Conservation (phyloP, 2,113 vertebrate genomes). For the Rhabdornis inornatus region DNA sequence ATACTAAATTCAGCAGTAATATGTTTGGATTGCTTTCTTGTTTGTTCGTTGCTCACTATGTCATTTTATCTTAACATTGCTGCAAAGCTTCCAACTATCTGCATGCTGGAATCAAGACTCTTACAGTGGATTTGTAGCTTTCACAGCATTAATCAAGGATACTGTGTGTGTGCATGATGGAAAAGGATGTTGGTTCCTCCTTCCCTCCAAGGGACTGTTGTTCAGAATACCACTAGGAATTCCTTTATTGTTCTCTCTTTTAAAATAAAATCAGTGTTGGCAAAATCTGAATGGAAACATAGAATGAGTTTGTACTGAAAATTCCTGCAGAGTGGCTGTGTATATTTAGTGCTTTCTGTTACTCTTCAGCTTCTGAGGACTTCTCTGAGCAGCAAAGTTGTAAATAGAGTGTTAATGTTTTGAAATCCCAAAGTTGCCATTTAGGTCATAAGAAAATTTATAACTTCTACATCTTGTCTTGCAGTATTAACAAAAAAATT, state of each 20-base stretch:
- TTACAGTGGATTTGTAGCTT: not conserved
- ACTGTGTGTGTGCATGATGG: not conserved
- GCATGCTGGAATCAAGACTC: not conserved
- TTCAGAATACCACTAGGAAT: not conserved
- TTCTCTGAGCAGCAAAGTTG: not conserved
- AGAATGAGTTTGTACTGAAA: not conserved
- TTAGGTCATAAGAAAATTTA: not conserved
- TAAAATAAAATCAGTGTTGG: not conserved
- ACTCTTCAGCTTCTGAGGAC: not conserved
- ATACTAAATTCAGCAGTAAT: not conserved
- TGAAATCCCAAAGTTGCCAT: not conserved
- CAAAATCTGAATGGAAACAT: not conserved
- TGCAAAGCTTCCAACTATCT: not conserved
- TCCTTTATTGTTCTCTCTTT: not conserved
- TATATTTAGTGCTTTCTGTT: not conserved
- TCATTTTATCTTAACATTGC: not conserved
- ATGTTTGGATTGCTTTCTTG: not conserved
- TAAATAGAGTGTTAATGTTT: not conserved
- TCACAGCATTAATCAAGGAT: not conserved
- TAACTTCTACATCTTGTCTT: not conserved
- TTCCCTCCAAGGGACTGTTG: not conserved
- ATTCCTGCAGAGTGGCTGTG: not conserved
- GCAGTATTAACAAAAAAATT: not conserved
- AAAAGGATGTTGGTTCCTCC: not conserved
- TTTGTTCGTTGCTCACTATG: not conserved